Percentiles rank a stretch among this genome's conserved stretches.
Conservation (phyloP, 2,113 vertebrate genomes). For the Phalacrocorax pelagicus region DNA sequence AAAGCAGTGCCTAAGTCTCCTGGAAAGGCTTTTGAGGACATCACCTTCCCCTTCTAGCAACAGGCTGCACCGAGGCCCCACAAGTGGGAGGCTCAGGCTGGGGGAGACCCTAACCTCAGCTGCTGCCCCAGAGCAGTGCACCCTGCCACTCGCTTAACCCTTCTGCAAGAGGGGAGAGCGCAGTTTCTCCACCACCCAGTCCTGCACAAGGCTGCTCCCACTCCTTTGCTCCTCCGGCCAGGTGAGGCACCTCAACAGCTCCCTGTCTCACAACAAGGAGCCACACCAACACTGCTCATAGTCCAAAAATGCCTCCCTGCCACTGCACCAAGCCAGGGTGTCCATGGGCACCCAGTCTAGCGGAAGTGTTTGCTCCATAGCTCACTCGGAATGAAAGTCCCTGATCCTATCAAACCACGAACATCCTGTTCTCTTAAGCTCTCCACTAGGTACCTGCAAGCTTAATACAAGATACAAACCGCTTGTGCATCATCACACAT, state of each 20-base stretch:
- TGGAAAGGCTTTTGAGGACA: not conserved
- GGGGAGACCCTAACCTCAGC: not conserved
- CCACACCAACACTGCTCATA: fast-evolving
- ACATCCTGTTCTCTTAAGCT: not conserved
- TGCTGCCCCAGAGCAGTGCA: fast-evolving
- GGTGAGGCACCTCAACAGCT: not conserved
- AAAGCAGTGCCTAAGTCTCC: not conserved
- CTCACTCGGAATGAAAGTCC: not conserved
- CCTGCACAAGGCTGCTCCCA: not conserved
- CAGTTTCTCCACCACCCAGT: not conserved
- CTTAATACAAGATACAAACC: not conserved
- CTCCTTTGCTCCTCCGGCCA: not conserved
- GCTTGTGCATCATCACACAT: not conserved
- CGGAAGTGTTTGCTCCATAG: not conserved
- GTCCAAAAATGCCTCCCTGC: not conserved
- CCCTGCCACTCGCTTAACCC: not conserved
- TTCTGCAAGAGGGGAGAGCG: not conserved
- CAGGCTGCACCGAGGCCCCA: not conserved
- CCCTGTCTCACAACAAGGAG: not conserved
- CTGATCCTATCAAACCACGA: not conserved
- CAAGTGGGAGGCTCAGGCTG: not conserved
- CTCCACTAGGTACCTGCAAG: not conserved
- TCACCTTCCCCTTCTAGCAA: not conserved
- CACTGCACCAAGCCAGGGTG: not conserved
- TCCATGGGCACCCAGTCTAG: not conserved